phyloP scores from a whole-genome alignment of 1,140 invertebrate genomes.

The Luehdorfia chinensis region DNA sequence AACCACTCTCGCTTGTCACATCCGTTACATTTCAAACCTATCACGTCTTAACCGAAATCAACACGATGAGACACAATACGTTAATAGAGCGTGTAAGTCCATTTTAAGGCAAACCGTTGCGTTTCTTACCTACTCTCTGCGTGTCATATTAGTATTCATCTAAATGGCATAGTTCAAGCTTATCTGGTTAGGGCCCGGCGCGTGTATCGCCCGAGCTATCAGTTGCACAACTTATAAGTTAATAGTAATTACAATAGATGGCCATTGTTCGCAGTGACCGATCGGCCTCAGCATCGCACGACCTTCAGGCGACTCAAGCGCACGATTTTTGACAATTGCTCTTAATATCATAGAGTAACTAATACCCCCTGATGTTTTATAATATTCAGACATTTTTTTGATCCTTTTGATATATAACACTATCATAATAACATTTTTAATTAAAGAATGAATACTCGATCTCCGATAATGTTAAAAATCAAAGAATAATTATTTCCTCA shows the following conservation, averaged over 20 bases:
- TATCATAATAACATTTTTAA: not conserved
- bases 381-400: too few relatives aligned
- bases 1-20: constrained; percentile 11
- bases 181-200: constrained; percentile 21
- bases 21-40: constrained; percentile 7
- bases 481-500: too few relatives aligned
- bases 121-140: not conserved
- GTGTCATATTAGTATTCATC: constrained; percentile 10
- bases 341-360: constrained; percentile 35
- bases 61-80: constrained; percentile 7
- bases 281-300: constrained; percentile 44
- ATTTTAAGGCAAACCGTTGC: not conserved
- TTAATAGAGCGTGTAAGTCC: constrained; percentile 17
- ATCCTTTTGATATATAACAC: not conserved
- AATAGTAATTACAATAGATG: constrained; percentile 74
- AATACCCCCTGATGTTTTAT: constrained; percentile 19
- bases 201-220: constrained; percentile 40
- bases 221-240: constrained; percentile 59
- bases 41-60: constrained; percentile 9
- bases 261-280: constrained; percentile 65
- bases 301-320: constrained; percentile 53
- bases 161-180: constrained; percentile 25
- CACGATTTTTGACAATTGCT: constrained; percentile 69
- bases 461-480: too few relatives aligned
- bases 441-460: too few relatives aligned